Base-by-base conservation (phyloP, 2,888 invertebrate genomes). In the Pilophorus perplexus region DNA sequence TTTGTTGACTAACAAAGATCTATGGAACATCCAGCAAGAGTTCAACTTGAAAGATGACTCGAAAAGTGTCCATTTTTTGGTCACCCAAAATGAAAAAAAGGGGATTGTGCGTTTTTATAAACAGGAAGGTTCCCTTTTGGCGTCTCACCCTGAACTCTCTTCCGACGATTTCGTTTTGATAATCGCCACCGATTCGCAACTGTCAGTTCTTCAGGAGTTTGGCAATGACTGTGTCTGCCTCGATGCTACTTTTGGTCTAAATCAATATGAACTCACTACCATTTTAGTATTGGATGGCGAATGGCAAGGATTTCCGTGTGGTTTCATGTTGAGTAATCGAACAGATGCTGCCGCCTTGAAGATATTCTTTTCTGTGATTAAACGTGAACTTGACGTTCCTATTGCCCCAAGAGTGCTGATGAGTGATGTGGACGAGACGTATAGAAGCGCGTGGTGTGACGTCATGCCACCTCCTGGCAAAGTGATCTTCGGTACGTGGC, bases 131-230 rank as follows among this genome's bases (percentile, higher is more conserved):
- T 12, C 18, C 3, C 2, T 40, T 2, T 5, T 66, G 1, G 50
- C 57, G 0, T 44, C 68, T 27, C 54, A 70, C 59, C 68, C 70
- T 18, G 46, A 70, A 22, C 60, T 73, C 16, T 67, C 46, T 44
- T 18, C n/a, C 12, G 69, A 71, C 18, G 72, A 73, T 60, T 72
- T 72, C 50, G 37, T 73, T 57, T 69, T 74, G 18, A 70, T 71
- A 23, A 71, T 73, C 3, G 72, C 72, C 71, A 72, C 69, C 44
- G 59, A 68, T 20, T 67, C 66, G 10, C n/a, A n/a, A n/a, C n/a
- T n/a, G n/a, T n/a, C n/a, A n/a, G n/a, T 72, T 37, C 44, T 74
- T 28, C 50, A 70, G 68, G 68, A 62, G 28, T 73, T 68, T 64
- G 69, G 71, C 3, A 62, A 42, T 22, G 70, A 73, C 50, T 69